Evolutionary conservation across 2,113 vertebrate genomes (phyloP).

Genomic region (Seriola dumerili): DNA sequence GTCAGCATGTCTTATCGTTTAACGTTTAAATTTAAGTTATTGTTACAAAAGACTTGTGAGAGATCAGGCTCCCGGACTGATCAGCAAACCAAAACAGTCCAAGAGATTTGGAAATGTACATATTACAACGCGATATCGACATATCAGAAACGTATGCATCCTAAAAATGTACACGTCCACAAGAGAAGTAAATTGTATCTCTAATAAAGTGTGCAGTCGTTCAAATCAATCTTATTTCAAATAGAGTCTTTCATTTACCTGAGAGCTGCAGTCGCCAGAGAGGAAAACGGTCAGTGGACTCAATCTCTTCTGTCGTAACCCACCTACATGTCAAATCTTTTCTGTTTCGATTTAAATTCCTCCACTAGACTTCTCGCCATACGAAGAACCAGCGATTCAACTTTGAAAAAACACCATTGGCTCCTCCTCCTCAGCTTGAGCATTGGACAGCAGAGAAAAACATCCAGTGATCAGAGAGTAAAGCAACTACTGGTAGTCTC

Average conservation of each 20-base stretch:
- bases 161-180: slow-evolving; percentile 1
- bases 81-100: background rate
- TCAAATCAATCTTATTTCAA: background rate
- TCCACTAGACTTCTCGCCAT: background rate
- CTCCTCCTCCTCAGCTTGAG: slow-evolving; percentile 44
- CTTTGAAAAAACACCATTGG: slow-evolving; percentile 37
- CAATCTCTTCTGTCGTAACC: background rate
- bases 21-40: background rate
- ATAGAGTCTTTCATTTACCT: slow-evolving; percentile 39
- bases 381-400: slow-evolving; percentile 20
- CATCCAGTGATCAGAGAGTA: background rate
- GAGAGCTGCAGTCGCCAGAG: background rate
- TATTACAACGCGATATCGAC: background rate
- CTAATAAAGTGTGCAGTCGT: background rate
- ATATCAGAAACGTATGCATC: background rate
- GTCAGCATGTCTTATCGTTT: background rate
- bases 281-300: background rate
- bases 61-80: too few species aligned
- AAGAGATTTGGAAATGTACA: background rate
- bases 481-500: background rate
- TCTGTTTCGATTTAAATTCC: slow-evolving; percentile 32
- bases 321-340: slow-evolving; percentile 1
- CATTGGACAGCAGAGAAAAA: slow-evolving; percentile 13
- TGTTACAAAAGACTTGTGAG: background rate
- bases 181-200: background rate